phyloP scores from a whole-genome alignment of 2,888 invertebrate species.

The Julus scandinavius region DNA sequence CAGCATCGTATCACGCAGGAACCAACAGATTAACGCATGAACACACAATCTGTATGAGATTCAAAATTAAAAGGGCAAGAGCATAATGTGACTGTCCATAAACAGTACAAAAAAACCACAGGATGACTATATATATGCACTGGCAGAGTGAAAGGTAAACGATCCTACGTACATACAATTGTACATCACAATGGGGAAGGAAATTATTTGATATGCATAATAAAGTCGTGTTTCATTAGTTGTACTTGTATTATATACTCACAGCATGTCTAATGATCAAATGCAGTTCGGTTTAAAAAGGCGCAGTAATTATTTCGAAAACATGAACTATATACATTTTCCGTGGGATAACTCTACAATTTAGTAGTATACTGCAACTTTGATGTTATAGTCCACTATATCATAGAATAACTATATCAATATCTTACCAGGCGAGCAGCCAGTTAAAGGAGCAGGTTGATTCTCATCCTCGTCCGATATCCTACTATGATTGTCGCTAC shows the following conservation, averaged over 20 bases:
- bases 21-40: slow-evolving; percentile 17
- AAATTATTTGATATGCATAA: neutral
- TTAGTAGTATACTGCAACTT: neutral
- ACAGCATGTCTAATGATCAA: neutral
- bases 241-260: neutral
- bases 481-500: neutral
- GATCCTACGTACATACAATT: neutral
- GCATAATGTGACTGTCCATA: neutral
- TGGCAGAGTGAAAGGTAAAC: neutral
- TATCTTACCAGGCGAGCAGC: slow-evolving; percentile 49
- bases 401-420: neutral
- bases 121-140: neutral
- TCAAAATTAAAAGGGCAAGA: neutral
- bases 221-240: slow-evolving; percentile 3
- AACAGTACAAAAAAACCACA: neutral
- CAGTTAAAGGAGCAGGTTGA: neutral
- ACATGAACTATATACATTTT: neutral
- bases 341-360: neutral
- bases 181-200: neutral
- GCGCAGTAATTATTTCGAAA: neutral
- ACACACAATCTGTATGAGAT: slow-evolving; percentile 11
- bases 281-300: neutral
- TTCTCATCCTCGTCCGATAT: neutral
- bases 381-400: neutral
- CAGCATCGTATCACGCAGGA: neutral